A percentile compares a stretch with the other conserved stretches of the same genome.
These are phyloP conservation scores for Perizoma affinitatum DNA, from an alignment of 2,888 invertebrate genomes.

Conservation along the genomic window DNA sequence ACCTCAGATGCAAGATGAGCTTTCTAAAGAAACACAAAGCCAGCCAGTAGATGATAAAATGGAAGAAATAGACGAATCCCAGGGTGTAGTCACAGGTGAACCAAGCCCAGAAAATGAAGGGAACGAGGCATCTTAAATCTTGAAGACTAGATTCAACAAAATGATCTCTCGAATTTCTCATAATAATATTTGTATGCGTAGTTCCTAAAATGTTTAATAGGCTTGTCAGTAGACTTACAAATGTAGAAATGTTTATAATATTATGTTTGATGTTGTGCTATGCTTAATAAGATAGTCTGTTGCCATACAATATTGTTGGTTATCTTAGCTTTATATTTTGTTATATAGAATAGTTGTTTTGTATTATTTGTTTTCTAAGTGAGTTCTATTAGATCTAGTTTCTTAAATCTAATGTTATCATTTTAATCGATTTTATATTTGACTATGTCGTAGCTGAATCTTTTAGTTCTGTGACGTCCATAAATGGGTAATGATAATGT, in stretches of 20 bases:
- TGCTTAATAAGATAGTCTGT: slow-evolving; percentile 33
- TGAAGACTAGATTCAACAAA: neutral
- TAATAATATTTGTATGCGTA: neutral
- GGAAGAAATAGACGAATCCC: slow-evolving; percentile 18
- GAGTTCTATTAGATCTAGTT: neutral
- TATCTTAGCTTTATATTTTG: neutral
- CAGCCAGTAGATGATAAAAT: slow-evolving; percentile 12
- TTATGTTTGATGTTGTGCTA: slow-evolving; percentile 23
- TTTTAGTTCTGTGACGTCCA: slow-evolving; percentile 21
- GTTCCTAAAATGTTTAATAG: slow-evolving; percentile 19
- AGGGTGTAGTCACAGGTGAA: neutral
- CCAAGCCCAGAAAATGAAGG: slow-evolving; percentile 4
- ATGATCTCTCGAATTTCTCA: neutral
- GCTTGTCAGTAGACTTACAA: slow-evolving; percentile 3
- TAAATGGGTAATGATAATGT: slow-evolving; percentile 65
- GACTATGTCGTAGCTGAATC: slow-evolving; percentile 16
- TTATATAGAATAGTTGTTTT: no score
- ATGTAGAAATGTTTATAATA: slow-evolving; percentile 7
- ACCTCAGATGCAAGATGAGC: slow-evolving; percentile 11
- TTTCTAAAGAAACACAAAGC: slow-evolving; percentile 11
- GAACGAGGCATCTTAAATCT: neutral
- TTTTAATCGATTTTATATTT: slow-evolving; percentile 9
- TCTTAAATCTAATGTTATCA: slow-evolving; percentile 5
- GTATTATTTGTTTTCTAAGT: neutral
- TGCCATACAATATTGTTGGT: slow-evolving; percentile 10